Evolutionary conservation across 2,113 vertebrate genomes (phyloP).

Genomic region (Peromyscus maniculatus): DNA sequence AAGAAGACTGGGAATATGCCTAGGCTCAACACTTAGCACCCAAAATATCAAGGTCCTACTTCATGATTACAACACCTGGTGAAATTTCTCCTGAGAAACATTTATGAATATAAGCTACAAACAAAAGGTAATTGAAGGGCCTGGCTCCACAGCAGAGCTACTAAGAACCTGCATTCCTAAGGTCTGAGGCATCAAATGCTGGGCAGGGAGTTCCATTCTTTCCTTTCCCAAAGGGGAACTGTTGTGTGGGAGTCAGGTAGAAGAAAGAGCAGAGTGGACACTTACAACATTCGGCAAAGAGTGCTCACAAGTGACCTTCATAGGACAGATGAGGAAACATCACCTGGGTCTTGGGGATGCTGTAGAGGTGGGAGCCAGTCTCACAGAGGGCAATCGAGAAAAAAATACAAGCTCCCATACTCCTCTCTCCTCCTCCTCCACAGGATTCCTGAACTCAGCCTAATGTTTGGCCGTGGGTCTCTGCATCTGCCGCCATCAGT

Average conservation of each 20-base stretch:
- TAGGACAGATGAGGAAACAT: not conserved
- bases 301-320: not conserved
- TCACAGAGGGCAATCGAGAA: not conserved
- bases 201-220: rapidly evolving
- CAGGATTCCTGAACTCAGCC: too few relatives aligned
- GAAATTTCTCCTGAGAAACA: not conserved
- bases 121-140: not conserved
- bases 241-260: not conserved
- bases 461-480: too few relatives aligned
- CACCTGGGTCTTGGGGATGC: not conserved
- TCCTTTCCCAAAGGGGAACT: not conserved
- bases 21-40: not conserved
- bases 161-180: constrained; percentile 30
- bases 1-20: not conserved
- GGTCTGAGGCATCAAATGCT: not conserved
- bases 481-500: too few relatives aligned
- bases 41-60: not conserved
- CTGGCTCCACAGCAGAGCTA: rapidly evolving
- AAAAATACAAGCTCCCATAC: not conserved
- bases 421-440: too few relatives aligned
- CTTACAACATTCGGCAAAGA: not conserved
- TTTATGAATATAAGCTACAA: not conserved
- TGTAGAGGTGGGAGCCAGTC: not conserved
- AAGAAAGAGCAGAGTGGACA: not conserved
- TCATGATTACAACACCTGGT: not conserved